Percentiles rank a stretch among this genome's conserved stretches.
These are phyloP conservation scores for Sturmia bella DNA, from an alignment of 2,888 invertebrate genomes.

Conservation along the genomic window DNA sequence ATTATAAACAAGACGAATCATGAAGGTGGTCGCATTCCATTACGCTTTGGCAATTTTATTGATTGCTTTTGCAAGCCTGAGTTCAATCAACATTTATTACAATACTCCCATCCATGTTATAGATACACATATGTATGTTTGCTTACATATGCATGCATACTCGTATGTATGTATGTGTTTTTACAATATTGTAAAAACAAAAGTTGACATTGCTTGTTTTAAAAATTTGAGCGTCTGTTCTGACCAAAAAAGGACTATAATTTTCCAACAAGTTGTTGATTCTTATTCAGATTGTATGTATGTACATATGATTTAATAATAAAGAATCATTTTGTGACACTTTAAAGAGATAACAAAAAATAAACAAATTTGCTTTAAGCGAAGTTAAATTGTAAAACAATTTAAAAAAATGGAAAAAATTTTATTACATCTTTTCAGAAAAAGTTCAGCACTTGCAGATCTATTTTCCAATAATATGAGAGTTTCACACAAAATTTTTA, in stretches of 20 bases:
- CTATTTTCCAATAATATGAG: too few species aligned
- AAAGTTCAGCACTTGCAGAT: too few species aligned
- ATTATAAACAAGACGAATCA: too few species aligned
- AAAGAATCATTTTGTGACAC: constrained; percentile 28
- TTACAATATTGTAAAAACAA: constrained; percentile 35
- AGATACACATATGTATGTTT: too few species aligned
- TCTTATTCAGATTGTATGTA: constrained; percentile 45
- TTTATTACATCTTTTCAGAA: too few species aligned
- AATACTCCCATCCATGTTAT: too few species aligned
- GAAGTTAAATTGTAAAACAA: constrained; percentile 31
- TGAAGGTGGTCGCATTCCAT: too few species aligned
- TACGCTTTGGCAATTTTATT: too few species aligned
- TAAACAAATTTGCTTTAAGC: constrained; percentile 7
- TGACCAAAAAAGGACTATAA: constrained; percentile 67
- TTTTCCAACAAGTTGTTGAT: constrained; percentile 63
- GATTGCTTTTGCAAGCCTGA: too few species aligned
- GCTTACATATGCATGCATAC: neutral
- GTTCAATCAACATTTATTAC: too few species aligned
- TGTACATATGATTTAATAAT: constrained; percentile 20
- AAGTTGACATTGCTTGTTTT: constrained; percentile 61
- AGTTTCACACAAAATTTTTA: too few species aligned
- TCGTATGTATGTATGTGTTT: constrained; percentile 32
- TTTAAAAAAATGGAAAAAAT: constrained; percentile 10
- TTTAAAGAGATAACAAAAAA: constrained; percentile 30
- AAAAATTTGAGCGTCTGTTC: constrained; percentile 59